Conservation (phyloP, 2,797 vertebrate genomes). For the Gouania willdenowi region DNA sequence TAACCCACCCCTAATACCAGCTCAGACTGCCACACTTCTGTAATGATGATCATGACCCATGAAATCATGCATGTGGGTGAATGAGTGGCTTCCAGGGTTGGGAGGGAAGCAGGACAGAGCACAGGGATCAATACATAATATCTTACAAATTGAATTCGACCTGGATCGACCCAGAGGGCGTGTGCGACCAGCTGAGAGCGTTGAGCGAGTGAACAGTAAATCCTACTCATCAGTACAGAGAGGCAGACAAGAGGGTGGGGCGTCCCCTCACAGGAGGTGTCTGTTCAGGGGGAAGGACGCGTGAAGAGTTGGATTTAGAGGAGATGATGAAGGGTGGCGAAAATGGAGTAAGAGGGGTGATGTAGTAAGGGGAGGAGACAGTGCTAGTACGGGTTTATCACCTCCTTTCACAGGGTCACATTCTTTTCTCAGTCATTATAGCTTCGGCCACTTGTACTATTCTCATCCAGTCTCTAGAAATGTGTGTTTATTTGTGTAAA, state of each 20-base stretch:
- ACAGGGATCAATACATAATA: slow-evolving; percentile 82
- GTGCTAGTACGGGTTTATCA: slow-evolving; percentile 52
- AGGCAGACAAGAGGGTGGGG: slow-evolving; percentile 15
- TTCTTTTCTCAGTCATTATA: slow-evolving; percentile 60
- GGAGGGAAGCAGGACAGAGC: slow-evolving; percentile 40
- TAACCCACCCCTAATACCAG: slow-evolving; percentile 39
- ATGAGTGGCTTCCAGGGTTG: slow-evolving; percentile 50
- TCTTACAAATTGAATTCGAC: slow-evolving; percentile 86
- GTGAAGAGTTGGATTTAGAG: slow-evolving; percentile 30
- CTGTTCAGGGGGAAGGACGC: slow-evolving; percentile 31
- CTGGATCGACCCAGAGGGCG: slow-evolving; percentile 76
- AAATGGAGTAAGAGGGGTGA: slow-evolving; percentile 31
- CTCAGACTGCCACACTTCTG: slow-evolving; percentile 50
- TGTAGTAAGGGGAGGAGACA: slow-evolving; percentile 32
- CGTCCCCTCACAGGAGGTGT: slow-evolving; percentile 25
- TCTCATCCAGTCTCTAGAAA: slow-evolving; percentile 34
- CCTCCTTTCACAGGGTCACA: slow-evolving; percentile 50
- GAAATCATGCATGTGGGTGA: slow-evolving; percentile 63
- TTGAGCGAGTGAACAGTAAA: slow-evolving; percentile 71
- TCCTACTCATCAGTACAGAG: slow-evolving; percentile 67
- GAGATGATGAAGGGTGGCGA: slow-evolving; percentile 27
- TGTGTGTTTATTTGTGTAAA: slow-evolving; percentile 13
- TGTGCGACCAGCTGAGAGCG: slow-evolving; percentile 65
- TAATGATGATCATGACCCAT: slow-evolving; percentile 54
- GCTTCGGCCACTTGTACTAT: slow-evolving; percentile 55